Evolutionary conservation across 2,113 vertebrate species (phyloP).

Genomic region (Strix aluco): DNA sequence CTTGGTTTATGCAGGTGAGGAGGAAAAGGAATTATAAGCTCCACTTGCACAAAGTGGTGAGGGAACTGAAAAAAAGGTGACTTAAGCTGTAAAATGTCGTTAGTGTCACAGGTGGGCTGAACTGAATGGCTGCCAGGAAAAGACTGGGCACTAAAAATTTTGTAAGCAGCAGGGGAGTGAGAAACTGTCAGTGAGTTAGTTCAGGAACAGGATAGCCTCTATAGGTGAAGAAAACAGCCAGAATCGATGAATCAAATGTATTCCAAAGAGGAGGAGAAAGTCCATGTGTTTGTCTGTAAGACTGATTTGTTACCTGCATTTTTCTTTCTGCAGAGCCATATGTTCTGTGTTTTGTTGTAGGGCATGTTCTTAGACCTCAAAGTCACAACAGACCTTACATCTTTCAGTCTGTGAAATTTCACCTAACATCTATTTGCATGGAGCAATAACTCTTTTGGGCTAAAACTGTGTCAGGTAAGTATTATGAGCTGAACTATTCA

Average conservation of each 20-base stretch:
- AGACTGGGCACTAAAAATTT: background rate
- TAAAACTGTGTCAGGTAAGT: background rate
- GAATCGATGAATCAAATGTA: background rate
- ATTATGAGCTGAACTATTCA: background rate
- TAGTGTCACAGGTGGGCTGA: background rate
- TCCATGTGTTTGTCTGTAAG: background rate
- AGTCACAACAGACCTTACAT: background rate
- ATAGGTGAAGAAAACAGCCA: background rate
- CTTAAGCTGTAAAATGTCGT: background rate
- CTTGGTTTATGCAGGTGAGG: background rate
- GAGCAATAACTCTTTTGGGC: background rate
- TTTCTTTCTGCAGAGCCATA: background rate
- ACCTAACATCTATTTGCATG: background rate
- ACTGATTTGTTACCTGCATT: background rate
- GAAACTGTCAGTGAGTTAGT: background rate
- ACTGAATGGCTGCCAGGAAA: background rate
- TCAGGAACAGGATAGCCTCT: background rate
- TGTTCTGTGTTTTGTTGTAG: background rate
- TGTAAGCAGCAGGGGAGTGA: background rate
- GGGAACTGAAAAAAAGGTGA: background rate
- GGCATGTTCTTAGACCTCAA: background rate
- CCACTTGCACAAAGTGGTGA: background rate
- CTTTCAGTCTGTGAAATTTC: background rate
- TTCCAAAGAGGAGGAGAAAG: background rate
- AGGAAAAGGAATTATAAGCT: background rate